A percentile compares a stretch with the other conserved stretches of the same genome.
Evolutionary conservation across 2,797 vertebrate genomes (phyloP).

Genomic region (Aythya fuligula): DNA sequence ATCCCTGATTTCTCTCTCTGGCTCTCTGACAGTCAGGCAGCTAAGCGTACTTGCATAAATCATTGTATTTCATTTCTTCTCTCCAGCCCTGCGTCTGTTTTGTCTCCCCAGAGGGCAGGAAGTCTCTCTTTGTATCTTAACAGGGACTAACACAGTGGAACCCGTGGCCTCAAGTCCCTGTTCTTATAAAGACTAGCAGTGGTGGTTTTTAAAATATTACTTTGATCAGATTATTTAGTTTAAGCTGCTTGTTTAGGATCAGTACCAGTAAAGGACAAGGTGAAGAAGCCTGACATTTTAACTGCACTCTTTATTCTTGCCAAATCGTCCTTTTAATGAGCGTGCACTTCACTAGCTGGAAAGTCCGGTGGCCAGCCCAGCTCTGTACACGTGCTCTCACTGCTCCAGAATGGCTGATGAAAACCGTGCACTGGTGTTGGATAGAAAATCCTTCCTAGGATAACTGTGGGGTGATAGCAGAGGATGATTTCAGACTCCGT

Average conservation of each 20-base stretch:
- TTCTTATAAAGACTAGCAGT: background rate
- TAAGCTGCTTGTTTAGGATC: background rate
- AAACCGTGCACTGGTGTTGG: background rate
- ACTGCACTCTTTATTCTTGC: background rate
- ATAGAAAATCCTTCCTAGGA: background rate
- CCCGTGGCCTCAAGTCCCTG: background rate
- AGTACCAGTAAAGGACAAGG: background rate
- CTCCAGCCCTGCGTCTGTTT: background rate
- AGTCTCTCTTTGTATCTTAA: background rate
- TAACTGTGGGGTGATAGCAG: background rate
- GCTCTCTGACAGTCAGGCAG: background rate
- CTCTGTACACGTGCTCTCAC: background rate
- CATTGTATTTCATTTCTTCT: background rate
- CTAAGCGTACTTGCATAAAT: background rate
- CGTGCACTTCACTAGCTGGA: accelerated
- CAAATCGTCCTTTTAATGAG: background rate
- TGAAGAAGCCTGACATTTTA: background rate
- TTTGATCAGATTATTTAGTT: background rate
- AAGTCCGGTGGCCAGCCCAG: background rate
- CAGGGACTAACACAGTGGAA: accelerated
- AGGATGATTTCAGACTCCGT: background rate
- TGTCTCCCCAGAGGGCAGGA: background rate
- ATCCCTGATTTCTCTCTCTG: background rate
- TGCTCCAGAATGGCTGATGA: background rate
- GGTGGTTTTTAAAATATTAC: background rate